Evolutionary conservation across 2,113 vertebrate genomes (phyloP).

Genomic region (Thalassarche chlororhynchos): DNA sequence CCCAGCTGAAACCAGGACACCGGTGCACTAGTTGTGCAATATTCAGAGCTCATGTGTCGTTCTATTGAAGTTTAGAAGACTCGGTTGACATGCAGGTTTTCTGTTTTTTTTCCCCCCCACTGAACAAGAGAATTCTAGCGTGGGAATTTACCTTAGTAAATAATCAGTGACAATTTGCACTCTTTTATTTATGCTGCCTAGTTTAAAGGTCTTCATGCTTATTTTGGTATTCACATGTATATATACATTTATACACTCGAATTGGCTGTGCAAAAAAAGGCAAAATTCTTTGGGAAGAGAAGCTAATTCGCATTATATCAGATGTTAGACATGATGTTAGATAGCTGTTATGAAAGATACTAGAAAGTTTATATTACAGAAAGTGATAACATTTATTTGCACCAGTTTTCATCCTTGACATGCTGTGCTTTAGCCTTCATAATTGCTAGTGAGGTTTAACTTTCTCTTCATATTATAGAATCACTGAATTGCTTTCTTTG

Average conservation of each 20-base stretch:
- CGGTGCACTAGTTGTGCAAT: not conserved
- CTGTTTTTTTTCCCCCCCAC: not conserved
- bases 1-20: too few relatives aligned
- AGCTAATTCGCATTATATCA: not conserved
- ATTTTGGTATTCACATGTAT: not conserved
- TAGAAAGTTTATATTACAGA: not conserved
- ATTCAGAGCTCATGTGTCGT: not conserved
- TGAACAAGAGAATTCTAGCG: not conserved
- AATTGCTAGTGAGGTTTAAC: not conserved
- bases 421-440: not conserved
- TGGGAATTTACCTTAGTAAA: not conserved
- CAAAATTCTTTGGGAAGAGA: not conserved
- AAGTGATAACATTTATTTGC: not conserved
- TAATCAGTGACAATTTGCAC: not conserved
- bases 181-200: not conserved
- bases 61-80: not conserved
- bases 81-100: accelerated
- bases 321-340: not conserved
- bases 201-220: not conserved
- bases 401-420: not conserved
- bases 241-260: not conserved
- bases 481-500: not conserved
- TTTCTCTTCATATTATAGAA: not conserved
- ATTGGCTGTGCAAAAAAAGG: not conserved
- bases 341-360: not conserved